Evolutionary conservation across 2,888 invertebrate genomes (phyloP).

Genomic region (Tolmerus cingulatus): DNA sequence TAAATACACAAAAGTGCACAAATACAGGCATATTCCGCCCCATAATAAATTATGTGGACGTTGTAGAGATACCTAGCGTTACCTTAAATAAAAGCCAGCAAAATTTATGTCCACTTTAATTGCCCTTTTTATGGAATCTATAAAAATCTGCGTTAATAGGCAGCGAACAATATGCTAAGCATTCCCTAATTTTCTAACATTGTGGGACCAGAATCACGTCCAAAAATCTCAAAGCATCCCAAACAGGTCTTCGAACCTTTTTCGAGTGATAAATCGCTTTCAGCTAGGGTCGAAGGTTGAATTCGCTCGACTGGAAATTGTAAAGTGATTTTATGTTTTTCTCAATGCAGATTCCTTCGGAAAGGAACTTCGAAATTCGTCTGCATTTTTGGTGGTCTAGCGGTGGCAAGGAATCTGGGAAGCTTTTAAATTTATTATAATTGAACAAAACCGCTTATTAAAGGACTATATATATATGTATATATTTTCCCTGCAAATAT

Average conservation of each 20-base stretch:
- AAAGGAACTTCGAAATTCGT: not conserved
- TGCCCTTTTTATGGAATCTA: conserved; percentile 21
- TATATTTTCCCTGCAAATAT: not conserved
- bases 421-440: not conserved
- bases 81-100: not conserved
- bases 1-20: conserved; percentile 16
- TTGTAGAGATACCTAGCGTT: not conserved
- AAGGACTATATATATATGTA: not conserved
- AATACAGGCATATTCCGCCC: not conserved
- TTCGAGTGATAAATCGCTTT: conserved; percentile 31
- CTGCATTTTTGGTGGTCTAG: not conserved
- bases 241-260: conserved; percentile 13
- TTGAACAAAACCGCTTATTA: not conserved
- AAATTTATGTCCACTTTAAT: conserved; percentile 30
- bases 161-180: conserved; percentile 5
- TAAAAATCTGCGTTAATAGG: conserved; percentile 27
- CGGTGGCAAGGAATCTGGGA: not conserved
- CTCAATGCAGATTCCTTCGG: not conserved
- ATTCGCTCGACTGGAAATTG: conserved; percentile 34
- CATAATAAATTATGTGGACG: conserved; percentile 28
- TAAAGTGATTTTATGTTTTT: conserved; percentile 8
- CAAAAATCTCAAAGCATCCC: not conserved
- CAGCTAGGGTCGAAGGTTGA: conserved; percentile 18
- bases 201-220: not conserved
- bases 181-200: not conserved